phyloP scores from a whole-genome alignment of 1,140 invertebrate species.

The Drosophila athabasca region DNA sequence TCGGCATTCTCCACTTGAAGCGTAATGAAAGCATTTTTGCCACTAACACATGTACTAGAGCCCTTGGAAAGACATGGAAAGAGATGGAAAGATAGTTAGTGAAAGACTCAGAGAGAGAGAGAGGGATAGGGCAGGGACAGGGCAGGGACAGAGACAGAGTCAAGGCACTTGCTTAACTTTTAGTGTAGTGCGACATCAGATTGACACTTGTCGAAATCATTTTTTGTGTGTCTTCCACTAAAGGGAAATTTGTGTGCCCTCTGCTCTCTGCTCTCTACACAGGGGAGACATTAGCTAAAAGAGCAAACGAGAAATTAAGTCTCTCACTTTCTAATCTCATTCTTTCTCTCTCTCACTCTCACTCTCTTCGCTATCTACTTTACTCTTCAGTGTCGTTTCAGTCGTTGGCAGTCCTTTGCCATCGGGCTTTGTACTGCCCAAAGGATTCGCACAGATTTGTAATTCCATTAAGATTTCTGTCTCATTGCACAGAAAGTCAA shows the following conservation, averaged over 20 bases:
- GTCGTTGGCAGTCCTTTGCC: too few relatives aligned
- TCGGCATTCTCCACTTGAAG: constrained; percentile 75
- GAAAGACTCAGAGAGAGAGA: not conserved
- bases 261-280: not conserved
- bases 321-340: not conserved
- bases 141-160: not conserved
- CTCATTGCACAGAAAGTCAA: constrained; percentile 54
- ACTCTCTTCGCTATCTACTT: constrained; percentile 1
- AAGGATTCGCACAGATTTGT: constrained; percentile 17
- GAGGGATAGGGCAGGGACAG: not conserved
- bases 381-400: constrained; percentile 26
- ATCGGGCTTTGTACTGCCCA: too few relatives aligned
- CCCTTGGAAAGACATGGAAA: not conserved
- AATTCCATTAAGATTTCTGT: constrained; percentile 59
- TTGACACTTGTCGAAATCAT: constrained; percentile 69
- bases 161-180: constrained; percentile 51
- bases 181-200: constrained; percentile 51
- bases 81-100: not conserved
- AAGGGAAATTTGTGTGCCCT: constrained; percentile 1
- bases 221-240: constrained; percentile 37
- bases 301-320: constrained; percentile 8
- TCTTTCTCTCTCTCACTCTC: not conserved
- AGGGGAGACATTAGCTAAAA: constrained; percentile 23
- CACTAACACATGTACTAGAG: constrained; percentile 55
- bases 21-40: constrained; percentile 79